A percentile compares a stretch with the other conserved stretches of the same genome.
Evolutionary conservation across 2,888 invertebrate species (phyloP).

Genomic region (Mythimna vitellina): DNA sequence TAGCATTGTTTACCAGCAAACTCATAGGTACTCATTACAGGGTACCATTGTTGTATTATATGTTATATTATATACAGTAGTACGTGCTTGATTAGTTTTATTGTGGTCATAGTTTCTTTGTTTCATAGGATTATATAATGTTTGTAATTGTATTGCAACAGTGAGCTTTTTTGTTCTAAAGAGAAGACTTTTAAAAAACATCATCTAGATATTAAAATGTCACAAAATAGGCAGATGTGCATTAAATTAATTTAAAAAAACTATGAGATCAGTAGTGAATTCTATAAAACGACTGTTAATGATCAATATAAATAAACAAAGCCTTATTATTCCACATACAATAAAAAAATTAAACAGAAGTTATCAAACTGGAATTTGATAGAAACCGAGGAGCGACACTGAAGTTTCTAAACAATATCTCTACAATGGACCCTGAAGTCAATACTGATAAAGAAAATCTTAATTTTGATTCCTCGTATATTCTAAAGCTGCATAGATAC

Average conservation of each 20-base stretch:
- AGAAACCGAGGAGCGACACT: neutral
- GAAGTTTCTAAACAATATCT: neutral
- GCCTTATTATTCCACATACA: neutral
- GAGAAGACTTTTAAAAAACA: neutral
- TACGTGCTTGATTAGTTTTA: constrained; percentile 18
- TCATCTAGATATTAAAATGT: neutral
- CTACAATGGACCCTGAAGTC: neutral
- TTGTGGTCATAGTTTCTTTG: constrained; percentile 27
- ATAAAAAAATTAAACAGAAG: neutral
- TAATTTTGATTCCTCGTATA: neutral
- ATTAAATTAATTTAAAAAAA: neutral
- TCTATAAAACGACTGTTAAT: neutral
- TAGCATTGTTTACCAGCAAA: constrained; percentile 51
- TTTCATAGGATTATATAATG: constrained; percentile 15
- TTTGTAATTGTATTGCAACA: neutral
- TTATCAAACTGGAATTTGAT: neutral
- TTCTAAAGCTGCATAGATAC: constrained; percentile 13
- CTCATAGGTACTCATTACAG: constrained; percentile 24
- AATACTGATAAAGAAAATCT: neutral
- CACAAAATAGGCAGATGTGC: neutral
- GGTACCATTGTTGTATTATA: constrained; percentile 25
- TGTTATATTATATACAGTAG: too few relatives aligned
- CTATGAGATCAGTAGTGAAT: neutral
- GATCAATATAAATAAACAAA: neutral
- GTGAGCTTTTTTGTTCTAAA: neutral